Evolutionary conservation across 1,140 invertebrate genomes (phyloP).

Genomic region (Drosophila watanabei): DNA sequence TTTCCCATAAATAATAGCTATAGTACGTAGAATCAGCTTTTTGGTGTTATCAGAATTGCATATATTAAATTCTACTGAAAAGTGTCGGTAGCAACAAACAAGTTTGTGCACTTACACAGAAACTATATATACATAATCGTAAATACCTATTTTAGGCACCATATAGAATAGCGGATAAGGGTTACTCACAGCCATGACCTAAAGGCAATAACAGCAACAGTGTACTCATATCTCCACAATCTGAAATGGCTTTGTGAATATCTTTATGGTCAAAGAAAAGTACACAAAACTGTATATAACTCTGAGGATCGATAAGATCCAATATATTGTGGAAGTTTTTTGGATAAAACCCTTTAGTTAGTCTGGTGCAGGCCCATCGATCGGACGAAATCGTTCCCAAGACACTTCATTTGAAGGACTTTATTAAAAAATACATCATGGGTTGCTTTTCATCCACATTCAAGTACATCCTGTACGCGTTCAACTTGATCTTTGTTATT

Average conservation of each 20-base stretch:
- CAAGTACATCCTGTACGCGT: constrained; percentile 78
- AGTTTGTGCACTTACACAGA: not conserved
- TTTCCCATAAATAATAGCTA: too few species aligned
- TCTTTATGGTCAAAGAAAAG: constrained; percentile 8
- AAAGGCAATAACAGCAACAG: not conserved
- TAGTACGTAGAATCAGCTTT: not conserved
- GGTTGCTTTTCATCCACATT: constrained; percentile 72
- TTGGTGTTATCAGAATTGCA: not conserved
- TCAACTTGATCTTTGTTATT: constrained; percentile 85
- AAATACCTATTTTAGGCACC: not conserved
- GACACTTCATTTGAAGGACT: too few species aligned
- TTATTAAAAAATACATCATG: constrained; percentile 42
- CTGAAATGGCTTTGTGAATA: constrained; percentile 7
- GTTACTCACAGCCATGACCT: constrained; percentile 1
- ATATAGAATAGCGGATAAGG: constrained; percentile 1
- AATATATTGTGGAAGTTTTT: not conserved
- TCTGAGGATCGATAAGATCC: constrained; percentile 5
- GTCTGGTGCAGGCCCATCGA: not conserved
- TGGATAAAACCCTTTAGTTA: constrained; percentile 10
- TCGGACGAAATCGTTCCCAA: not conserved
- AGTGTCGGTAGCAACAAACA: constrained; percentile 5
- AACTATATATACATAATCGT: not conserved
- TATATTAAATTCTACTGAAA: not conserved
- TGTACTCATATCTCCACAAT: not conserved
- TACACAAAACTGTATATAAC: constrained; percentile 3